Conservation (phyloP, 1,140 invertebrate genomes). For the Leptinotarsa defecta region DNA sequence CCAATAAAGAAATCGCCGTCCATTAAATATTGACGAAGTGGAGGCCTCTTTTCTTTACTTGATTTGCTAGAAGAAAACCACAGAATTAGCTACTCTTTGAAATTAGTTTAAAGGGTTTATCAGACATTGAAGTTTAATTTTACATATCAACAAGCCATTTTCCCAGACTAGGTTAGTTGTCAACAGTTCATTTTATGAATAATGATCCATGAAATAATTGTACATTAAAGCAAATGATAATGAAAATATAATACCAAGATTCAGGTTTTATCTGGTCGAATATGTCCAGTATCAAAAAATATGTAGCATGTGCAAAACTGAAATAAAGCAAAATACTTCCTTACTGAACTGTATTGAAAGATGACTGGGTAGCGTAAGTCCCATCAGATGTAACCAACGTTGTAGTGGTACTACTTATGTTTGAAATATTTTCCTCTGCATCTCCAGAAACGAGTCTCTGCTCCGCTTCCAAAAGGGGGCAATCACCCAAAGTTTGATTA, state of each 20-base stretch:
- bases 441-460: constrained; percentile 72
- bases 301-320: too few species aligned
- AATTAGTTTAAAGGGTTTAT: background rate
- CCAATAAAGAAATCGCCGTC: constrained; percentile 97
- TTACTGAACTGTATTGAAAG: constrained; percentile 81
- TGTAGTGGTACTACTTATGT: constrained; percentile 54
- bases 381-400: constrained; percentile 94
- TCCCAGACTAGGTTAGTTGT: too few species aligned
- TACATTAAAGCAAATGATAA: background rate
- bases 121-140: background rate
- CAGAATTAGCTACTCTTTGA: constrained; percentile 7
- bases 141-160: too few species aligned
- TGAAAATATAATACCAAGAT: background rate
- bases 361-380: constrained; percentile 97
- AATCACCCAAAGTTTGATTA: constrained; percentile 78
- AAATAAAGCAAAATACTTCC: constrained; percentile 45
- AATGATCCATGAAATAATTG: background rate
- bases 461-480: constrained; percentile 91
- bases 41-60: constrained; percentile 76
- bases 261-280: too few species aligned
- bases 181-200: too few species aligned
- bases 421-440: constrained; percentile 56
- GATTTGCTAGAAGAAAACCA: constrained; percentile 53
- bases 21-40: constrained; percentile 85
- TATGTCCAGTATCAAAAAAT: too few species aligned